Conservation (phyloP, 2,888 invertebrate genomes). For the Mesochorus sp. region DNA sequence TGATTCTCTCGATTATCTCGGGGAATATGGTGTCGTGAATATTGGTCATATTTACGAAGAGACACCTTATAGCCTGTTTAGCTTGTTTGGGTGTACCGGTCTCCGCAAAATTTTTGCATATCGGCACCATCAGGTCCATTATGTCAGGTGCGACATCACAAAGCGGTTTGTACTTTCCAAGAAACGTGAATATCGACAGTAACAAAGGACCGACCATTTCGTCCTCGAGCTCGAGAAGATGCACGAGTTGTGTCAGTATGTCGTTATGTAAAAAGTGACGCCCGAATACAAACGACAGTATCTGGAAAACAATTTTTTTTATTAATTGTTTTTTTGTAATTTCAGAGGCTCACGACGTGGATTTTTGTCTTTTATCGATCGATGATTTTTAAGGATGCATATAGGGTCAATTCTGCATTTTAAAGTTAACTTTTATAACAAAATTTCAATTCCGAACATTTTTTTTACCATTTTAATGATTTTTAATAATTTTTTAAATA, state of each 20-base stretch:
- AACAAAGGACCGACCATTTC: slow-evolving; percentile 91
- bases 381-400: too few species aligned
- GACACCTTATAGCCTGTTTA: slow-evolving; percentile 97
- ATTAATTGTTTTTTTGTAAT: too few species aligned
- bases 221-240: slow-evolving; percentile 91
- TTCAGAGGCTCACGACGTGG: too few species aligned
- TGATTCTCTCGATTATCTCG: slow-evolving; percentile 91
- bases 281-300: slow-evolving; percentile 96
- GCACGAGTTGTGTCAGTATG: slow-evolving; percentile 89
- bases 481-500: too few species aligned
- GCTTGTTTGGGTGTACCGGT: slow-evolving; percentile 97
- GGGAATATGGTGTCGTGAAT: slow-evolving; percentile 90
- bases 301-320: too few species aligned
- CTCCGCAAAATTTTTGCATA: slow-evolving; percentile 94
- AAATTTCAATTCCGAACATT: too few species aligned
- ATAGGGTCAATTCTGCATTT: too few species aligned
- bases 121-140: slow-evolving; percentile 90
- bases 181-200: slow-evolving; percentile 92
- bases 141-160: slow-evolving; percentile 90
- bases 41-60: slow-evolving; percentile 90
- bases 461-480: too few species aligned
- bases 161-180: slow-evolving; percentile 93
- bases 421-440: too few species aligned
- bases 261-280: slow-evolving; percentile 95
- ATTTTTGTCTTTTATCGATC: too few species aligned